Percentiles rank a stretch among this genome's conserved stretches.
phyloP scores from a whole-genome alignment of 2,888 invertebrate genomes.

The Ethmia dodecea region DNA sequence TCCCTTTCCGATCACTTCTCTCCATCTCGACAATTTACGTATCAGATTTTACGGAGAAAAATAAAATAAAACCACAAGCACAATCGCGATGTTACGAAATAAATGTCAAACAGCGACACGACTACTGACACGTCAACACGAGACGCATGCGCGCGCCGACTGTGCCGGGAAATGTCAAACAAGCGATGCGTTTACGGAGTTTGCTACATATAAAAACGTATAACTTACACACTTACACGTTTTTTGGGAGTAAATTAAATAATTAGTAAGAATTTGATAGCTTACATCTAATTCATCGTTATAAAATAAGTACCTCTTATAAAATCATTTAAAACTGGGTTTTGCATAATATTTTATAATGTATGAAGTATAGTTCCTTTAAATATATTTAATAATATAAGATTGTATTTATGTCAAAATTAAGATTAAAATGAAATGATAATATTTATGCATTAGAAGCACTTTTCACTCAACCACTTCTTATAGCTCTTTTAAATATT shows the following conservation, averaged over 20 bases:
- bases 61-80: slow-evolving; percentile 24
- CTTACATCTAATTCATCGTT: too few relatives aligned
- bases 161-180: slow-evolving; percentile 26
- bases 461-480: too few relatives aligned
- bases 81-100: slow-evolving; percentile 46
- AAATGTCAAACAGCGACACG: slow-evolving; percentile 32
- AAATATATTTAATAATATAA: too few relatives aligned
- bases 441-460: too few relatives aligned
- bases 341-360: too few relatives aligned
- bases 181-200: slow-evolving; percentile 8
- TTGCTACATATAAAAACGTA: neutral
- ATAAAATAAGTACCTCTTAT: too few relatives aligned
- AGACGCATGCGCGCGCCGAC: slow-evolving; percentile 70
- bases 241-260: neutral
- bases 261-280: too few relatives aligned
- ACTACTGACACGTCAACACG: slow-evolving; percentile 42
- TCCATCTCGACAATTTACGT: slow-evolving; percentile 45
- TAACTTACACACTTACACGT: neutral
- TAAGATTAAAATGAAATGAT: too few relatives aligned
- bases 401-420: too few relatives aligned
- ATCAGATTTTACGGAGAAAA: slow-evolving; percentile 23
- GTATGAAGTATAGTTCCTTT: too few relatives aligned
- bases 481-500: too few relatives aligned
- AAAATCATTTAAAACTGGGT: too few relatives aligned
- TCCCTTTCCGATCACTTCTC: slow-evolving; percentile 58